phyloP scores from a whole-genome alignment of 2,113 vertebrate genomes.

The Cervus canadensis region DNA sequence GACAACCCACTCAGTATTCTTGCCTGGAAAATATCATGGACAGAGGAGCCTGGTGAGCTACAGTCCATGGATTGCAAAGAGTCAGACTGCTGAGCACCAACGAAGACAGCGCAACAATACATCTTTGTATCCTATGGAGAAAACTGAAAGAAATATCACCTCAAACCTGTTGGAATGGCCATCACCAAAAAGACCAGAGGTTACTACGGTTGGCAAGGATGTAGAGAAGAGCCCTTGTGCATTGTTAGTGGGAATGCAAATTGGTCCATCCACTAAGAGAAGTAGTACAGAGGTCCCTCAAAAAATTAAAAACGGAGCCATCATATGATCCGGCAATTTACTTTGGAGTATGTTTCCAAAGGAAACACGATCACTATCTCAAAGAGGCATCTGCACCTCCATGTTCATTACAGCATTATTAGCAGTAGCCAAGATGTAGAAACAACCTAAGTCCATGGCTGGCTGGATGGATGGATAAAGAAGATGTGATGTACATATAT shows the following conservation, averaged over 20 bases:
- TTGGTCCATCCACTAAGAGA: not conserved
- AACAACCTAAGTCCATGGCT: not conserved
- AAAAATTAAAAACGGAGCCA: not conserved
- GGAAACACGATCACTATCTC: not conserved
- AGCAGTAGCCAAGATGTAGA: not conserved
- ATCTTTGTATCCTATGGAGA: not conserved
- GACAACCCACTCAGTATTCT: not conserved
- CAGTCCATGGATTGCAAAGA: not conserved
- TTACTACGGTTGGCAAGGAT: not conserved
- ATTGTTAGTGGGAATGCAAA: not conserved
- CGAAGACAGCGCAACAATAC: not conserved
- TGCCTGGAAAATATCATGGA: not conserved
- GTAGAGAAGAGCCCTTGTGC: not conserved
- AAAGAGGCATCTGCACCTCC: not conserved
- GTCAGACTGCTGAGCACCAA: not conserved
- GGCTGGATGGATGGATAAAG: not conserved
- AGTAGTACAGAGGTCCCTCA: not conserved
- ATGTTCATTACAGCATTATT: not conserved
- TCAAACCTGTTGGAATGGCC: not conserved
- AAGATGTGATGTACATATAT: not conserved
- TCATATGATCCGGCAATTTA: not conserved
- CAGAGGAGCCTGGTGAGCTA: not conserved
- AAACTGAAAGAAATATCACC: not conserved
- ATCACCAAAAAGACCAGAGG: not conserved
- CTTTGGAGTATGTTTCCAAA: not conserved